phyloP scores from a whole-genome alignment of 2,888 invertebrate genomes.

The Pocota personata region DNA sequence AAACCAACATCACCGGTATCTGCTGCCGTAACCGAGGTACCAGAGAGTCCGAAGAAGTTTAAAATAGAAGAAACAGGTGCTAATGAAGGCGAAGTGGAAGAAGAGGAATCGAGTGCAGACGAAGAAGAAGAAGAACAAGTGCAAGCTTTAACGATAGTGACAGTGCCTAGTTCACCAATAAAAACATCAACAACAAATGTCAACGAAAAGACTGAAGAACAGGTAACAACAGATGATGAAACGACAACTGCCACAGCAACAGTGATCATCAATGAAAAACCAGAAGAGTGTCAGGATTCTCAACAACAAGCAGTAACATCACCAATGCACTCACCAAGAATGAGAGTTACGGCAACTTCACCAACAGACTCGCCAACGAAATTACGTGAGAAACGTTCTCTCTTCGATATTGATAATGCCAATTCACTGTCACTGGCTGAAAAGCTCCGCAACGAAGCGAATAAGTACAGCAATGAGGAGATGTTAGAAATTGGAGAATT shows the following conservation, averaged over 20 bases:
- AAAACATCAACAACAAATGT: slow-evolving; percentile 53
- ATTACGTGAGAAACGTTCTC: slow-evolving; percentile 81
- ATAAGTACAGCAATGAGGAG: slow-evolving; percentile 77
- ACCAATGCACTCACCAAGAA: slow-evolving; percentile 62
- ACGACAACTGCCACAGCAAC: slow-evolving; percentile 49
- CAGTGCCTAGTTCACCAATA: slow-evolving; percentile 52
- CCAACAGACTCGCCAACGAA: slow-evolving; percentile 82
- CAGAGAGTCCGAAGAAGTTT: slow-evolving; percentile 5
- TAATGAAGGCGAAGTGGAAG: slow-evolving; percentile 18
- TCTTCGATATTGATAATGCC: slow-evolving; percentile 79
- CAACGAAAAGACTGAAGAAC: slow-evolving; percentile 76
- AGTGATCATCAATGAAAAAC: slow-evolving; percentile 57
- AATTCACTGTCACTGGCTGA: slow-evolving; percentile 78
- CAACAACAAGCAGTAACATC: slow-evolving; percentile 38
- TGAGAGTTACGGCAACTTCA: slow-evolving; percentile 78
- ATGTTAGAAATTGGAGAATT: slow-evolving; percentile 63
- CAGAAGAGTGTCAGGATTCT: slow-evolving; percentile 22
- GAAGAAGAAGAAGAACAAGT: slow-evolving; percentile 33
- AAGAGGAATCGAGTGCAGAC: background rate
- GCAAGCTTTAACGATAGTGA: background rate
- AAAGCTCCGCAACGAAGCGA: slow-evolving; percentile 79
- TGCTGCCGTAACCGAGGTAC: background rate
- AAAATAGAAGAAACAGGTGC: slow-evolving; percentile 45
- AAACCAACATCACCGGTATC: background rate
- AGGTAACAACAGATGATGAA: slow-evolving; percentile 26